These are phyloP conservation scores for Rhinichthys osculus DNA, from an alignment of 2,797 vertebrate species.

Conservation along the genomic window DNA sequence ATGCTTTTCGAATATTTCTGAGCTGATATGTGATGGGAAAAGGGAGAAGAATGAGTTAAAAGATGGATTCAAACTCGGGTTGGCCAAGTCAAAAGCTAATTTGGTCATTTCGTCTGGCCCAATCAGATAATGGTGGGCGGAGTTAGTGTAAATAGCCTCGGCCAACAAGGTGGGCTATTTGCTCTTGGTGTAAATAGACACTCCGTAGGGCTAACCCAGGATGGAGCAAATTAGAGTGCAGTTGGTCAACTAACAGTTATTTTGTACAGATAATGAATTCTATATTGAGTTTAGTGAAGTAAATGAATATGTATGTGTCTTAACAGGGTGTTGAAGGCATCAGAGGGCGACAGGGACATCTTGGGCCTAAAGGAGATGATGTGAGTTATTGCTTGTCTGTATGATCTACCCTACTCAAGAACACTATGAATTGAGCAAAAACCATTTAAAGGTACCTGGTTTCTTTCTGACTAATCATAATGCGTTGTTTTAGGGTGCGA, in stretches of 20 bases:
- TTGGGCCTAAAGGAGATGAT: conserved; percentile 78
- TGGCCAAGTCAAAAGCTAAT: not conserved
- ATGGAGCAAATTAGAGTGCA: not conserved
- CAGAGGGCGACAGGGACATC: conserved; percentile 77
- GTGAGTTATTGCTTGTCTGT: conserved; percentile 66
- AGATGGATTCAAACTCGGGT: not conserved
- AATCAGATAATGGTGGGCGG: not conserved
- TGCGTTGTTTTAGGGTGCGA: conserved; percentile 71
- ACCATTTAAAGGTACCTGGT: not conserved
- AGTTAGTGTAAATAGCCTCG: not conserved
- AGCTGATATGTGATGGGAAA: not conserved
- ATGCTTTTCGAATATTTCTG: not conserved
- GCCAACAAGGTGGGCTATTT: not conserved
- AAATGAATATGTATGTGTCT: conserved; percentile 7
- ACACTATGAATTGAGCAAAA: not conserved
- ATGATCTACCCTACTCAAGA: not conserved
- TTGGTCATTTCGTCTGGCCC: not conserved
- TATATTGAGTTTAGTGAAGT: not conserved
- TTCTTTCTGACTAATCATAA: not conserved
- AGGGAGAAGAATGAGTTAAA: not conserved
- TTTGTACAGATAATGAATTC: not conserved
- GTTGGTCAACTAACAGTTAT: not conserved
- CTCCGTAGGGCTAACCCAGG: not conserved
- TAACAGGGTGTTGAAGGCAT: conserved; percentile 80
- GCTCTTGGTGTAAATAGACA: not conserved